Evolutionary conservation across 2,113 vertebrate species (phyloP), one percentile per base, ranked within the genome.

Genomic region (Amphiprion ocellaris): DNA sequence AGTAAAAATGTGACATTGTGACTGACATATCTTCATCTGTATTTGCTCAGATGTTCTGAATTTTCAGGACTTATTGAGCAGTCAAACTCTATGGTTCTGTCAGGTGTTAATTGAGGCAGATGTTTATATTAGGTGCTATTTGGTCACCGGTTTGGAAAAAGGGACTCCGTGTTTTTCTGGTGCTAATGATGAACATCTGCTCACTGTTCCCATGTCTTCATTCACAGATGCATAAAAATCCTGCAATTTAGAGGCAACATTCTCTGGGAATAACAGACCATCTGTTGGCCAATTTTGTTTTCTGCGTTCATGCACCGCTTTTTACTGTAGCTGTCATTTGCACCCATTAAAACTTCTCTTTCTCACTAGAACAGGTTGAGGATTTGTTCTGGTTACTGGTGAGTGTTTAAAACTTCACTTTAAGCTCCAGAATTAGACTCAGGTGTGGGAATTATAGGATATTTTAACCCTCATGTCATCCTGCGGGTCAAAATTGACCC

Each of bases 181-280:
- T 56, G 61, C 73, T 92, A 88, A 90, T 86, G 69, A 80, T 58
- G 63, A 90, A 77, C 93, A 91, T 93, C 91, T 92, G 91, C 56
- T 91, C 21, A 19, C 58, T 33, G 59, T 61, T 89, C 81, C 60
- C 59, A 60, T 26, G 73, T 54, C 55, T 55, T 73, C 63, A 44
- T 69, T 61, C 79, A 82, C 81, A 85, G 82, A 84, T 82, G 64
- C 69, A 62, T 33, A 21, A 71, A 28, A 86, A 86, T 82, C 75
- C 62, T 77, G 47, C 49, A 17, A 79, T 89, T 85, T 81, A 62
- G 56, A 75, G 28, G 21, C 9, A 79, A 47, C 33, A 6, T 69
- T 77, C 81, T 67, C 19, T 56, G 89, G 83, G 85, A 86, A 82
- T 74, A 80, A 86, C 65, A 56, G 10, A 5, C 68, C 86, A 90